Evolutionary conservation across 1,140 invertebrate genomes (phyloP).

Genomic region (Phortica variegata): DNA sequence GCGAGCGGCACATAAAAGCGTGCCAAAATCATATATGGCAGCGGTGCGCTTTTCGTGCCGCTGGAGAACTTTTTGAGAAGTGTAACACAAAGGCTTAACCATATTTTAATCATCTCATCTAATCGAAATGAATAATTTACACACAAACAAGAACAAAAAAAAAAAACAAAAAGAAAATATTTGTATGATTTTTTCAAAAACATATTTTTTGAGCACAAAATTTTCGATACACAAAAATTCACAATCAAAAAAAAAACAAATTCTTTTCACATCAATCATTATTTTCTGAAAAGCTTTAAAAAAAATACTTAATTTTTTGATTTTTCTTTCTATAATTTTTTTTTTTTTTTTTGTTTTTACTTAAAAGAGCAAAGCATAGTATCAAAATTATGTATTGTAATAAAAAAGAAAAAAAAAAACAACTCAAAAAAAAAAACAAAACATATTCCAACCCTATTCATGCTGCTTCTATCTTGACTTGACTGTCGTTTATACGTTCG

Average conservation of each 20-base stretch:
- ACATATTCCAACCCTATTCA: slow-evolving; percentile 27
- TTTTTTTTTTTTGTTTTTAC: slow-evolving; percentile 13
- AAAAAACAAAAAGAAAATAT: slow-evolving; percentile 12
- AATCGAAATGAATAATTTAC: slow-evolving; percentile 53
- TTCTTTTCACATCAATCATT: too few relatives aligned
- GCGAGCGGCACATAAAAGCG: slow-evolving; percentile 18
- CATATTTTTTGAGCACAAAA: neutral
- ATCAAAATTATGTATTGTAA: slow-evolving; percentile 26
- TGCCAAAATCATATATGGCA: slow-evolving; percentile 18
- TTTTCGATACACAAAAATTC: too few relatives aligned
- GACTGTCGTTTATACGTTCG: too few relatives aligned
- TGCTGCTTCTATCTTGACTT: too few relatives aligned
- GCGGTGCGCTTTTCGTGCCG: too few relatives aligned
- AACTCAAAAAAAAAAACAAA: too few relatives aligned
- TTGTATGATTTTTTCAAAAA: slow-evolving; percentile 1
- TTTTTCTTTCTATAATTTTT: slow-evolving; percentile 20
- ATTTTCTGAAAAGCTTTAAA: too few relatives aligned
- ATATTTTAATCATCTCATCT: slow-evolving; percentile 58
- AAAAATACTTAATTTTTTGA: too few relatives aligned
- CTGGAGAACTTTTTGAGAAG: too few relatives aligned
- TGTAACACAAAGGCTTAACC: slow-evolving; percentile 57
- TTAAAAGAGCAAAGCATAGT: slow-evolving; percentile 3
- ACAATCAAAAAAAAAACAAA: too few relatives aligned
- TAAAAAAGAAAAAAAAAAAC: slow-evolving; percentile 30
- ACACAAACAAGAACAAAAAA: slow-evolving; percentile 27